phyloP scores from a whole-genome alignment of 2,888 invertebrate genomes.

The Neocrepidodera transversa region DNA sequence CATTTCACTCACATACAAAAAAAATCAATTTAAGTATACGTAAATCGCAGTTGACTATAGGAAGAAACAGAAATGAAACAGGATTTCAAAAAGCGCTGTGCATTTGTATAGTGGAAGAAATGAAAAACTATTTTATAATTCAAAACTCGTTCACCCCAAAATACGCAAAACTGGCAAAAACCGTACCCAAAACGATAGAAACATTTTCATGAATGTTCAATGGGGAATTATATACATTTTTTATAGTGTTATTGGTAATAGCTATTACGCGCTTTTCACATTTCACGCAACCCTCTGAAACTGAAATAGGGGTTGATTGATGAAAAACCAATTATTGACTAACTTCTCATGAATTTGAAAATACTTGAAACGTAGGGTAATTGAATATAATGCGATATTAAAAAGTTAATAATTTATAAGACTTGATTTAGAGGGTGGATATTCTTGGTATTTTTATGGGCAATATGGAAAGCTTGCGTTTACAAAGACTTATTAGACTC shows the following conservation, averaged over 20 bases:
- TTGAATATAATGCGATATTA: not conserved
- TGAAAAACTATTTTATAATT: constrained; percentile 12
- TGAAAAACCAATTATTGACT: constrained; percentile 34
- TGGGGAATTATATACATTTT: constrained; percentile 48
- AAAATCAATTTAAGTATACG: too few species aligned
- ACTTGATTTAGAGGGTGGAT: too few species aligned
- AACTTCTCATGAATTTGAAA: not conserved
- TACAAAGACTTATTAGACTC: too few species aligned
- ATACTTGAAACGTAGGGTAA: not conserved
- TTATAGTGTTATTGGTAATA: constrained; percentile 50
- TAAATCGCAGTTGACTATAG: too few species aligned
- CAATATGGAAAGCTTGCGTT: too few species aligned
- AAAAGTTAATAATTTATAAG: too few species aligned
- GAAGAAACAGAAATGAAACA: too few species aligned
- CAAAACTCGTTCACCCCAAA: constrained; percentile 22
- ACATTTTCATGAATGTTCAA: constrained; percentile 48
- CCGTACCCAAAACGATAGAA: constrained; percentile 48
- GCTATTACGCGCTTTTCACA: constrained; percentile 40
- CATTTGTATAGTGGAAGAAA: too few species aligned
- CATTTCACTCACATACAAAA: too few species aligned
- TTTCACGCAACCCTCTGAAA: constrained; percentile 33
- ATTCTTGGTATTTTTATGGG: too few species aligned
- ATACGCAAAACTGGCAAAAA: constrained; percentile 46
- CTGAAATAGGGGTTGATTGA: constrained; percentile 34
- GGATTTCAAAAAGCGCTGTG: too few species aligned